Conservation (phyloP, 2,113 vertebrate genomes). For the Sapayoa aenigma region DNA sequence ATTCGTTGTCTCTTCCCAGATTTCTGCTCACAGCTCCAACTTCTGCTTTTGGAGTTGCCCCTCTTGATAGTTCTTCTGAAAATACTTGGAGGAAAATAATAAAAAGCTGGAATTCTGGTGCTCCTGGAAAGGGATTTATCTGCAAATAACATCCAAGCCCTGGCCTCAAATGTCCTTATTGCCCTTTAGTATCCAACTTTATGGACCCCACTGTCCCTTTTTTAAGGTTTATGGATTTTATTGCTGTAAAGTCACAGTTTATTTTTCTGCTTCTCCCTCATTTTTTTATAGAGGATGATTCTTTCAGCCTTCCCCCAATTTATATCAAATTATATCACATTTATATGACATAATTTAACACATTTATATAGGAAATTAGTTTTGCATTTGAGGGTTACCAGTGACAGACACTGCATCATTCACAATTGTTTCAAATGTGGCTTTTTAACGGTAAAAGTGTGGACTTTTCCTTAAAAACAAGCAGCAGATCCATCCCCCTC, state of each 20-base stretch:
- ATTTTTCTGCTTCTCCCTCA: neutral
- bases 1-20: accelerated
- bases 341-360: too few relatives aligned
- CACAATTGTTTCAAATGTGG: accelerated
- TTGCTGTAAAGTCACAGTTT: neutral
- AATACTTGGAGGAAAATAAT: accelerated
- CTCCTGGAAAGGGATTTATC: neutral
- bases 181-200: neutral
- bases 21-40: accelerated
- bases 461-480: neutral
- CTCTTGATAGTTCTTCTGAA: neutral
- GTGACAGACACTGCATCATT: accelerated
- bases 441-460: accelerated
- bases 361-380: neutral
- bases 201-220: accelerated
- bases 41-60: neutral
- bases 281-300: neutral
- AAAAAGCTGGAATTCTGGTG: neutral
- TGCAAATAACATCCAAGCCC: accelerated
- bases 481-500: accelerated
- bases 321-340: neutral
- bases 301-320: neutral
- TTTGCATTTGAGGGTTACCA: neutral
- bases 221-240: neutral
- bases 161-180: neutral